phyloP scores from a whole-genome alignment of 1,140 invertebrate genomes.

The Pseudomyrmex pallidus region DNA sequence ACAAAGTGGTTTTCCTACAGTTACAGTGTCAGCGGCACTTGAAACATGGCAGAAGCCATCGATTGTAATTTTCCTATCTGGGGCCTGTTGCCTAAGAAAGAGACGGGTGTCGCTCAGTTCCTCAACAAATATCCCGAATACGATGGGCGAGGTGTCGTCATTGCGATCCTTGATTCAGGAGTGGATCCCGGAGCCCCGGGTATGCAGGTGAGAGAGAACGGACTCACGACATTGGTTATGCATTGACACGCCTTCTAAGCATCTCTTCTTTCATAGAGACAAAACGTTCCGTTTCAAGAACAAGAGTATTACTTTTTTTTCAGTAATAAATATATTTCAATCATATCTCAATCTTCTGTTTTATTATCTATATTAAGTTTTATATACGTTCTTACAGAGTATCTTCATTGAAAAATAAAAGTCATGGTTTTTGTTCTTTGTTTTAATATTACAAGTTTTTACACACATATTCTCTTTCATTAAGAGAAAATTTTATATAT shows the following conservation, averaged over 20 bases:
- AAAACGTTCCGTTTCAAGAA: not conserved
- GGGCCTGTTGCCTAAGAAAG: conserved; percentile 96
- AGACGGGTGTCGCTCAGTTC: conserved; percentile 96
- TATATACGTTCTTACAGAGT: not conserved
- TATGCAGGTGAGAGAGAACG: conserved; percentile 91
- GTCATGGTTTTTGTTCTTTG: conserved; percentile 32
- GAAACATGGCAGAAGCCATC: conserved; percentile 87
- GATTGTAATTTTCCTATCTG: conserved; percentile 92
- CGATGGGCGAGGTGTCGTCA: conserved; percentile 95
- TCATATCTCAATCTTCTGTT: not conserved
- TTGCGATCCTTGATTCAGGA: conserved; percentile 99
- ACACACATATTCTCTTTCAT: not conserved
- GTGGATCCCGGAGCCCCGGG: conserved; percentile 98
- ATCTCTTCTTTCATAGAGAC: not conserved
- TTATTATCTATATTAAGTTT: not conserved
- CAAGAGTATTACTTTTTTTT: not conserved
- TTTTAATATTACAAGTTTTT: too few species aligned
- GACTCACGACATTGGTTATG: conserved; percentile 15
- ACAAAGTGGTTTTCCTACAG: conserved; percentile 76
- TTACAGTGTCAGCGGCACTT: conserved; percentile 74
- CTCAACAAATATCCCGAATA: conserved; percentile 96
- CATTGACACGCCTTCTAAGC: conserved; percentile 59
- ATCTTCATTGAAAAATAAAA: conserved; percentile 19
- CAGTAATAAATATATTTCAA: not conserved
- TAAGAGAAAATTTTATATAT: not conserved